These are phyloP conservation scores for Sarcophaga peregrina DNA, from an alignment of 1,140 invertebrate species.

Conservation along the genomic window DNA sequence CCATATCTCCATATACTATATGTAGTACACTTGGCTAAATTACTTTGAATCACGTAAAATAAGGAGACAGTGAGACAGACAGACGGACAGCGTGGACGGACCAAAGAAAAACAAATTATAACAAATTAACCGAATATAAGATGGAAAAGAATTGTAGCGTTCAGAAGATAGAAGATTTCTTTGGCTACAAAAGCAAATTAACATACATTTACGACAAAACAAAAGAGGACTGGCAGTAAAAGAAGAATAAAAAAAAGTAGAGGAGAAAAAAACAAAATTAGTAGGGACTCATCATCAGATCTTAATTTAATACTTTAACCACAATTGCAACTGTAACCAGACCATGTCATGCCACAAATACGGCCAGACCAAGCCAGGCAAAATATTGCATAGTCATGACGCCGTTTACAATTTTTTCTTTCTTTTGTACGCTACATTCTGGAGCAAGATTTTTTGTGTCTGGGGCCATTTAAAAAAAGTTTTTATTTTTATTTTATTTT, in stretches of 20 bases:
- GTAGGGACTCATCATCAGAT: slow-evolving; percentile 6
- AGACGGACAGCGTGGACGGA: neutral
- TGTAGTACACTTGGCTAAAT: neutral
- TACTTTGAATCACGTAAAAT: slow-evolving; percentile 15
- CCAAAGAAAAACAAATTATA: slow-evolving; percentile 3
- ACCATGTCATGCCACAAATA: too few species aligned
- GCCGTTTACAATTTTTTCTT: neutral
- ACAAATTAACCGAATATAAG: slow-evolving; percentile 4
- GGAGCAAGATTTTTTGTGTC: too few species aligned
- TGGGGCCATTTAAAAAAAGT: too few species aligned
- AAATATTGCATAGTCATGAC: slow-evolving; percentile 21
- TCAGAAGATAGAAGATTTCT: neutral
- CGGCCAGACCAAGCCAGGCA: neutral
- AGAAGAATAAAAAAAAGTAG: neutral
- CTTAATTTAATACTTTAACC: slow-evolving; percentile 8
- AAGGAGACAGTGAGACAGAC: neutral
- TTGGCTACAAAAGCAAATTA: neutral
- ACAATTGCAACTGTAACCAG: neutral
- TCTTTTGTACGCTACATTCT: too few species aligned
- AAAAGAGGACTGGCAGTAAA: neutral
- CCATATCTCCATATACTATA: too few species aligned
- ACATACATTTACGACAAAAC: slow-evolving; percentile 9
- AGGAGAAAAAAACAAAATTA: too few species aligned
- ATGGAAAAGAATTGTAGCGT: neutral
- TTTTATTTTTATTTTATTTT: too few species aligned